Evolutionary conservation across 2,113 vertebrate genomes (phyloP), one percentile per base, ranked within the genome.

Genomic region (Thamnophis sirtalis): DNA sequence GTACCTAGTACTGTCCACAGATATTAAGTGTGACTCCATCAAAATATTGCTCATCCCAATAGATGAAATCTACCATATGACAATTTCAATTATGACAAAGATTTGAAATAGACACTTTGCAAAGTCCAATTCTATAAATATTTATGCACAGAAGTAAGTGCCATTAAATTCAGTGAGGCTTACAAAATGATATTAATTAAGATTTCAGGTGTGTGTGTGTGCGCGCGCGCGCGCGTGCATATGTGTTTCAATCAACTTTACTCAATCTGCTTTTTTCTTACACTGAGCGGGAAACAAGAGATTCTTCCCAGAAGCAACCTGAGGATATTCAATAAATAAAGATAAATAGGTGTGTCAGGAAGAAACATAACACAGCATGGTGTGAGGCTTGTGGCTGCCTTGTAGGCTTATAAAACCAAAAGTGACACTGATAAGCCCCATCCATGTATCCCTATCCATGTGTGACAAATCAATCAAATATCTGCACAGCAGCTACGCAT

Each of bases 401-500:
- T 92, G 50, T 50, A 91, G 48, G 84, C 53, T 85, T 94, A 5
- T n/a, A 50, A 58, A 55, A 89, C 48, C 84, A 94, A 84, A 53
- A 89, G 88, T 48, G 73, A 50, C 84, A 90, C 53, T 51, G 55
- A 89, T 91, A 60, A 84, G 87, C 92, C 90, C 60, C 93, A 38
- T 93, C 56, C 22, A 63, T 28, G 26, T 80, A 91, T 91, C 87
- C 3, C 50, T 86, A 33, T 1, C 1, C 88, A 89, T 91, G 89
- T 19, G 33, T 84, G 54, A 90, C 84, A 94, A 24, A 94, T 9
- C 2, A 86, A 90, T 90, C 90, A 91, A 95, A 91, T 92, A 53
- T 94, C 96, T 92, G 89, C 93, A 89, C 68, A 94, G 53, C 88
- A 96, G 93, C 87, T 94, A 95, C 93, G 93, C 85, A 91, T 95